Evolutionary conservation across 2,113 vertebrate species (phyloP), one percentile per base, ranked within the genome.

Genomic region (Tamias sibiricus): DNA sequence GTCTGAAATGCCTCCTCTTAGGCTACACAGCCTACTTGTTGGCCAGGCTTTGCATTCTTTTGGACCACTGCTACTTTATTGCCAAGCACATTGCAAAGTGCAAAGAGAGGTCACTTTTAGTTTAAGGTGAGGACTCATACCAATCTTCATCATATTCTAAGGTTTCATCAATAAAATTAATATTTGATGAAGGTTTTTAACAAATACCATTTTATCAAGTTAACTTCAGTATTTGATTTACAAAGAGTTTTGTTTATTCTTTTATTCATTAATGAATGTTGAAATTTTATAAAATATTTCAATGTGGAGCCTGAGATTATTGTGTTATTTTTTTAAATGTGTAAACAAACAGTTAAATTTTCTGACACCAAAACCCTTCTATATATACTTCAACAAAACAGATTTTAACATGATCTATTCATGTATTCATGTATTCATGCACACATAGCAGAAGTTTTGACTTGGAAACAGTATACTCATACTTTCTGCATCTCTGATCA

Each of bases 281-380:
- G 10, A 77, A 62, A 59, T 77, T 80, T 62, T 69, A 49, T 76
- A 35, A 83, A 81, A 32, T n/a, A 91, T 94, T 91, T 62, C 30
- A 83, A 16, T n/a, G 35, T 3, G 47, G 11, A 24, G 47, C 68
- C 49, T 42, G 8, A 77, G 12, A 64, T 37, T 35, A 75, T 42
- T 12, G 35, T 76, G 10, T 24, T 72, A 54, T 76, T 68, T 68
- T 68, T 87, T 89, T 64, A 81, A 82, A 82, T 75, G 2, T 57
- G 47, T 66, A 52, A 62, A n/a, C 10, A 44, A 19, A 35, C 1
- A 2, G 9, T 72, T 69, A 64, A 4, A 66, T 30, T 93, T 64
- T 42, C 17, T 92, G 24, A 52, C 14, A 66, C 12, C 37, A 66
- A 91, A 62, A 6, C 1, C 76, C 42, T 87, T 47, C 4, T 42